A percentile compares a stretch with the other conserved stretches of the same genome.
phyloP scores from a whole-genome alignment of 2,797 vertebrate genomes.

The Enteromius viviparus region DNA sequence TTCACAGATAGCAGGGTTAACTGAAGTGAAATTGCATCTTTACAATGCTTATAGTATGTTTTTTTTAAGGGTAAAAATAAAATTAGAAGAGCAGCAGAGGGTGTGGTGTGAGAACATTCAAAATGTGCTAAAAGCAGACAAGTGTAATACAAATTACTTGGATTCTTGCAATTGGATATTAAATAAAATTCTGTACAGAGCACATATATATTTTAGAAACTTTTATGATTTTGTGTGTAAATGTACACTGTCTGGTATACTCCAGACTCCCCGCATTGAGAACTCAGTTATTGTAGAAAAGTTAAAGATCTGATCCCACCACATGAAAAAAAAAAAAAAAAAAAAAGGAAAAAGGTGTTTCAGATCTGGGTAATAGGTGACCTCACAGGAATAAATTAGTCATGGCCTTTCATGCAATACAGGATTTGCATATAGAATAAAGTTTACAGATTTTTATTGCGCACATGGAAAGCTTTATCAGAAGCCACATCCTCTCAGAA shows the following conservation, averaged over 20 bases:
- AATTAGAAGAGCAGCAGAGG: background rate
- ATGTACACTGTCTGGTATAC: background rate
- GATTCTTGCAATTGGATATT: background rate
- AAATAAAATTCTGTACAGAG: background rate
- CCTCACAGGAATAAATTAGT: background rate
- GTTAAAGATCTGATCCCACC: background rate
- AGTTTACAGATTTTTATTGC: background rate
- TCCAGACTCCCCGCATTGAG: background rate
- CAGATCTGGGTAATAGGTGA: background rate
- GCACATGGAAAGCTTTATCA: slow-evolving; percentile 4
- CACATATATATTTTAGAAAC: background rate
- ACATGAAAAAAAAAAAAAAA: background rate
- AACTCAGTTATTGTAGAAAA: background rate
- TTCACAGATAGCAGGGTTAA: background rate
- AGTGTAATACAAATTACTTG: background rate
- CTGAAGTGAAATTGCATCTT: background rate
- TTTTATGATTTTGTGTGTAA: background rate
- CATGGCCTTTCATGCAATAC: background rate
- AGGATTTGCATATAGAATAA: background rate
- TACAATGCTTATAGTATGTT: background rate
- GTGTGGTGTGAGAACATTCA: background rate
- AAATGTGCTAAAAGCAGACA: background rate
- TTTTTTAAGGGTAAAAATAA: background rate
- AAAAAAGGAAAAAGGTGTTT: background rate
- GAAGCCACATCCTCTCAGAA: slow-evolving; percentile 43